Base-by-base conservation (phyloP, 2,113 vertebrate species). In the Hemiscyllium ocellatum region DNA sequence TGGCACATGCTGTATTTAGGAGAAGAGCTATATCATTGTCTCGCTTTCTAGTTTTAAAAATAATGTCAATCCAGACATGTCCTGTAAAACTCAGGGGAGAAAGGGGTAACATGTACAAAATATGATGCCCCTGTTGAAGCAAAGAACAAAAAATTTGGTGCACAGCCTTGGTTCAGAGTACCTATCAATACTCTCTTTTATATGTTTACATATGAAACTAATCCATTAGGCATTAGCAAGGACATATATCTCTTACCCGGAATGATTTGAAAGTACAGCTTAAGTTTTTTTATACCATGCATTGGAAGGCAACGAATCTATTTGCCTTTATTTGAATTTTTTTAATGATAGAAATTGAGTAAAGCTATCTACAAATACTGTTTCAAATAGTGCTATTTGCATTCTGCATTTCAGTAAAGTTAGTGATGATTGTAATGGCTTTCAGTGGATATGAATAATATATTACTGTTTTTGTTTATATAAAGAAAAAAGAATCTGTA, bases 1-100 rank as follows among this genome's bases (percentile, higher is more conserved):
- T 98, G 98, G 98, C 98, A 98, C 98, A 98, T 98, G 98, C 98
- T 98, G 98, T 98, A 97, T 97, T 97, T 98, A 96, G 96, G 98
- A 98, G 96, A 97, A 97, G 97, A 98, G 97, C 98, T 98, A 98
- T 98, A 98, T 98, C 98, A 97, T 97, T 97, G 94, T 72, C 94
- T 72, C 20, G 12, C 94, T 95, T 52, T 95, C 94, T 95, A 96
- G 96, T 96, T 95, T 97, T 97, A 98, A 98, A 97, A 96, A 96
- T 96, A 95, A 96, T 96, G 97, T 98, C 98, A 98, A 97, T 98
- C 97, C 97, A 96, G 96, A 96, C 96, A 97, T 97, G 97, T 96
- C 97, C 97, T 97, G 97, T 97, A 98, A 98, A 96, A 96, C 96
- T 96, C 69, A 95, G 47, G 94, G 47, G 94, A 95, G 13, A 76